Base-by-base conservation (phyloP, 2,113 vertebrate genomes). In the Nothocercus julius region DNA sequence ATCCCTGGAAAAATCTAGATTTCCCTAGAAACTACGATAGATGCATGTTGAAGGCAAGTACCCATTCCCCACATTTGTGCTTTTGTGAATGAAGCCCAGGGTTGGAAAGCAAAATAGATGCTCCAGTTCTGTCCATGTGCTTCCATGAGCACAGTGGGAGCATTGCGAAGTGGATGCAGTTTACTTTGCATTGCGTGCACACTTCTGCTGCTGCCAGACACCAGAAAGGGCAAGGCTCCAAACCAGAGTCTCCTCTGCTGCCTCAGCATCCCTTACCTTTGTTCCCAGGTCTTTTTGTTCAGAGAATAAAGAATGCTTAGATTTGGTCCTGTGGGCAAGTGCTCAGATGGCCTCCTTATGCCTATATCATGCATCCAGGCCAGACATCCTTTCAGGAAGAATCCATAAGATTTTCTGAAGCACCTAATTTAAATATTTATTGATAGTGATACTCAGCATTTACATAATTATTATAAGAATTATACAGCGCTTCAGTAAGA, bases 351-450 rank as follows among this genome's bases (percentile, higher is more conserved):
- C 6, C 9, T 69, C 16, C 42, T 42, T 49, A 21, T 76, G 38
- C 9, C 28, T 14, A 22, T 7, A 34, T 85, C 80, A 63, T 32
- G 36, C 17, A 61, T 1, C 12, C 44, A 83, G 13, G 5, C 40
- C 64, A 79, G 88, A 6, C 18, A 45, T 70, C 66, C 69, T 5
- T 27, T 89, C 30, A 66, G 70, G 51, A 82, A 73, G 74, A 81
- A 66, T 20, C 34, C 10, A 36, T 38, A 87, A 91, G 36, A 10
- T 82, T 73, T 88, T 54, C 69, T 28, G 74, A 77, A 93, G 70
- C 28, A 82, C n/a, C 38, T 77, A 2, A 82, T 96, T 88, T 77
- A 64, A 94, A 89, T 94, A 94, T 64, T 96, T 92, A 95, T 74
- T 86, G 53, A 47, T 44, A 74, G 38, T n/a, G 40, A 54, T 92